These are phyloP conservation scores for Colletes latitarsis DNA, from an alignment of 1,140 invertebrate species.

Conservation along the genomic window DNA sequence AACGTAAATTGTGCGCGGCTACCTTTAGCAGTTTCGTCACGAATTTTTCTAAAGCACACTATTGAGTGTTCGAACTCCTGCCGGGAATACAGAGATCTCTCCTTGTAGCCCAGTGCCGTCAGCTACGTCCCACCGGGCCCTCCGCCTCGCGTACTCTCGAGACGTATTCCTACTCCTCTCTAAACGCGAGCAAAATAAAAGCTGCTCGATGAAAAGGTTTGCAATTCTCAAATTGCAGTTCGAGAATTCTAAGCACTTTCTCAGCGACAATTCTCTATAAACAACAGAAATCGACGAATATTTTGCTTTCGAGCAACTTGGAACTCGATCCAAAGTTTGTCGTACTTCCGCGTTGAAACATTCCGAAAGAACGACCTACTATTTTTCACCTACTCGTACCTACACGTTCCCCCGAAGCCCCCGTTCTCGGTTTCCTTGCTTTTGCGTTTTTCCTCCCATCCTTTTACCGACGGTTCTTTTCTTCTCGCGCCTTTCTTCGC, in stretches of 20 bases:
- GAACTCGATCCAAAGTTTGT: too few species aligned
- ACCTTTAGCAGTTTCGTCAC: slow-evolving; percentile 77
- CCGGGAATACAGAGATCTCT: slow-evolving; percentile 77
- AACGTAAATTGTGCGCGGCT: slow-evolving; percentile 76
- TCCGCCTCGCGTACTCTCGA: not conserved
- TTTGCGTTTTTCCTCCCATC: slow-evolving; percentile 8
- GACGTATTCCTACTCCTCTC: not conserved
- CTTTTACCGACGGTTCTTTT: not conserved
- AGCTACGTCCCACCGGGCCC: slow-evolving; percentile 33
- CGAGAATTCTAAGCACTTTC: too few species aligned
- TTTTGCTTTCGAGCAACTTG: too few species aligned
- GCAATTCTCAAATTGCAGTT: too few species aligned
- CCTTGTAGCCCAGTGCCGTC: slow-evolving; percentile 33
- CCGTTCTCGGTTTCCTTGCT: not conserved
- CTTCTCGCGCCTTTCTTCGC: not conserved
- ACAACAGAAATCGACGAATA: too few species aligned
- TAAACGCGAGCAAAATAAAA: too few species aligned
- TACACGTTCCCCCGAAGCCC: too few species aligned
- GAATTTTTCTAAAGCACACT: slow-evolving; percentile 81
- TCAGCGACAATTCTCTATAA: too few species aligned
- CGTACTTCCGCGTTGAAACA: too few species aligned
- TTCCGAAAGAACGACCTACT: too few species aligned
- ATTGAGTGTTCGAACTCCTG: slow-evolving; percentile 79
- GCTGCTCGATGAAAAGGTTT: too few species aligned
- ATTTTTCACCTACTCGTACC: too few species aligned